Percentiles rank a stretch among this genome's conserved stretches.
phyloP scores from a whole-genome alignment of 1,140 invertebrate species.

The Nymphalis io region DNA sequence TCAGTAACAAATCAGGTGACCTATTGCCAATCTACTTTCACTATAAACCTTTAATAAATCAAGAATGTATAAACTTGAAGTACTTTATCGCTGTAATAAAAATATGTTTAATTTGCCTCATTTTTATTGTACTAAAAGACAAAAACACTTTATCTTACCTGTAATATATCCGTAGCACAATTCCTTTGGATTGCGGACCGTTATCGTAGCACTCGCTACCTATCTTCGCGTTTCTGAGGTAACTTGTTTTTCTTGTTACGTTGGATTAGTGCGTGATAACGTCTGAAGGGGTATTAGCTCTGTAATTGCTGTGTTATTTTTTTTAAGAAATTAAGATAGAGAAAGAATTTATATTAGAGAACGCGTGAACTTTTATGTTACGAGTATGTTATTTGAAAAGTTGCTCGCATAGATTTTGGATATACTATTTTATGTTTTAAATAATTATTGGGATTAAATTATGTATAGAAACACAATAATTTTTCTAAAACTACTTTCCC shows the following conservation, averaged over 20 bases:
- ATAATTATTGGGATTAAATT: too few species aligned
- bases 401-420: too few species aligned
- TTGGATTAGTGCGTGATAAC: slow-evolving; percentile 3
- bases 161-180: slow-evolving; percentile 7
- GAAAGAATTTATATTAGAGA: too few species aligned
- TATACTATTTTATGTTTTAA: too few species aligned
- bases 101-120: background rate
- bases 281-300: slow-evolving; percentile 1
- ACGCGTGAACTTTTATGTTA: too few species aligned
- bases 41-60: too few species aligned
- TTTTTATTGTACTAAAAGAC: background rate
- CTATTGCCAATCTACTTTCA: too few species aligned
- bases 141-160: background rate
- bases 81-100: background rate
- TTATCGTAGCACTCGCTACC: background rate
- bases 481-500: too few species aligned
- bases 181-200: slow-evolving; percentile 2
- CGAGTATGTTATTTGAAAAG: too few species aligned
- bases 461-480: too few species aligned
- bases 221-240: background rate
- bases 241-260: slow-evolving; percentile 12
- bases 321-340: background rate
- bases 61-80: background rate
- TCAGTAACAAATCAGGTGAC: too few species aligned
- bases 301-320: slow-evolving; percentile 7